Evolutionary conservation across 2,888 invertebrate species (phyloP).

Genomic region (Atethmia centrago): DNA sequence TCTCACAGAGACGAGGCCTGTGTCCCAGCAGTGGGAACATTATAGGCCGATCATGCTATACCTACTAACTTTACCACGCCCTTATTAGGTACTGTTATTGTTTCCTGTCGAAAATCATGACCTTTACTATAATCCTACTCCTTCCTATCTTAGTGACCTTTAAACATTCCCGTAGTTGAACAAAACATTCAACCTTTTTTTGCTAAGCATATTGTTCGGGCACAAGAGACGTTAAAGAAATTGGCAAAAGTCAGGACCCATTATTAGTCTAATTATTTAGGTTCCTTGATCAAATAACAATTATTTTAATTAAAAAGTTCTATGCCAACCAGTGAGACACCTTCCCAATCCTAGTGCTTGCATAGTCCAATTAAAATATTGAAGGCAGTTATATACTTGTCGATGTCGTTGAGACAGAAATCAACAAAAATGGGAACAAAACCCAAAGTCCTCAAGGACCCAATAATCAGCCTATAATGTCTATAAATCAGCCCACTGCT

Average conservation of each 20-base stretch:
- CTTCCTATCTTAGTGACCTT: conserved; percentile 8
- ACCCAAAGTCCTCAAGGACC: not conserved
- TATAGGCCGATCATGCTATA: no score
- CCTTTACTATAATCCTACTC: not conserved
- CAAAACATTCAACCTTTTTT: not conserved
- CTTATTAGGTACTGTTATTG: conserved; percentile 9
- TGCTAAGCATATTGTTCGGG: not conserved
- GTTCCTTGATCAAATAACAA: not conserved
- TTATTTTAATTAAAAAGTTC: not conserved
- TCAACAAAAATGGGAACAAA: not conserved
- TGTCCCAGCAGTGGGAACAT: no score
- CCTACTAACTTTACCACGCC: conserved; percentile 14
- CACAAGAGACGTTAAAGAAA: no score
- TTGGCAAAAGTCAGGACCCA: not conserved
- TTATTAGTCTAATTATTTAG: not conserved
- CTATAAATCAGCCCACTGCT: no score
- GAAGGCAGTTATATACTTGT: no score
- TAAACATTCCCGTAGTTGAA: not conserved
- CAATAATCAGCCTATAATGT: no score
- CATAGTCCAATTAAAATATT: no score
- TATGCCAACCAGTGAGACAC: not conserved
- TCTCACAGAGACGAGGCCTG: no score
- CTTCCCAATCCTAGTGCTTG: no score
- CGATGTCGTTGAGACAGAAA: not conserved
- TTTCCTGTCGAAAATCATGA: conserved; percentile 12